Percentiles rank a stretch among this genome's conserved stretches.
Evolutionary conservation across 2,113 vertebrate species (phyloP).

Genomic region (Stegastes partitus): DNA sequence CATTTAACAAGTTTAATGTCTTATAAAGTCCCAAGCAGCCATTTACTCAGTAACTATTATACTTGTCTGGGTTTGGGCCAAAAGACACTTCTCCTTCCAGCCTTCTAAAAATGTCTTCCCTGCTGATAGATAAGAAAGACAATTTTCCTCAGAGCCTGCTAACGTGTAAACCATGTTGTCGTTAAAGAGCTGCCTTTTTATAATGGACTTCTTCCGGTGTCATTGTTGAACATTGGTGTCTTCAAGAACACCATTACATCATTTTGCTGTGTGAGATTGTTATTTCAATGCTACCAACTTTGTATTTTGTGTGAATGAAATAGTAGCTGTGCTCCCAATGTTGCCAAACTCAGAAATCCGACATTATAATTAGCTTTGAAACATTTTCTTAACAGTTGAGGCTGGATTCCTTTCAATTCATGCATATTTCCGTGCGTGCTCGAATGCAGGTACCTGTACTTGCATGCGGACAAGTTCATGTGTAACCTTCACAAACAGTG

Average conservation of each 20-base stretch:
- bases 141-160: neutral
- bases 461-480: slow-evolving; percentile 40
- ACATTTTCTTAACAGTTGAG: neutral
- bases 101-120: neutral
- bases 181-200: too few species aligned
- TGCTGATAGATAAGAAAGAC: too few species aligned
- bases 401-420: neutral
- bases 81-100: neutral
- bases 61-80: neutral
- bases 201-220: too few species aligned
- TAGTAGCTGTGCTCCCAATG: too few species aligned
- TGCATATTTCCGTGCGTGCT: neutral
- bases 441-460: slow-evolving; percentile 11
- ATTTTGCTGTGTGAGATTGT: too few species aligned
- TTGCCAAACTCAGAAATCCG: neutral
- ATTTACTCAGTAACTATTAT: too few species aligned
- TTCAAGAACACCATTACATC: too few species aligned
- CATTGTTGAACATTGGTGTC: too few species aligned
- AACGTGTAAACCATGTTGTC: neutral
- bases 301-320: too few species aligned
- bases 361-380: neutral
- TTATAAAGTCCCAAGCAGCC: too few species aligned
- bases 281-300: too few species aligned
- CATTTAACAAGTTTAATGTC: too few species aligned
- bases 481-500: slow-evolving; percentile 66